A percentile compares a stretch with the other conserved stretches of the same genome.
These are phyloP conservation scores for Ectemnius continuus DNA, from an alignment of 2,888 invertebrate species.

Conservation along the genomic window DNA sequence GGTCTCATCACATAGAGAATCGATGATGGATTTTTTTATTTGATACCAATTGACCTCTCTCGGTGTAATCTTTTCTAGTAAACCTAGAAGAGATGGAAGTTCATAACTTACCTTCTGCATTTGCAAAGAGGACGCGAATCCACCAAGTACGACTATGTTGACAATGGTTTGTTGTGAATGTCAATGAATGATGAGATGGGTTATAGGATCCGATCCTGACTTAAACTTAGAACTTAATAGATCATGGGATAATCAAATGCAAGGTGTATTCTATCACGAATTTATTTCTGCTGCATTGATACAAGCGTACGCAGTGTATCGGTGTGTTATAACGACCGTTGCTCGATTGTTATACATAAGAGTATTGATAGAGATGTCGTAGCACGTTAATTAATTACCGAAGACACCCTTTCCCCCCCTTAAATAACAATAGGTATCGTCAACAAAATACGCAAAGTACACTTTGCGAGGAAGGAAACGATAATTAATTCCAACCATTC, in stretches of 20 bases:
- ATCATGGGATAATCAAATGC: conserved; percentile 60
- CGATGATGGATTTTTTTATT: no score
- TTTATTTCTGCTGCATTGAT: conserved; percentile 71
- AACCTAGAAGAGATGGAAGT: background rate
- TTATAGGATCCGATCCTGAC: conserved; percentile 13
- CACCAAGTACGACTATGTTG: background rate
- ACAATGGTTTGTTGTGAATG: conserved; percentile 1
- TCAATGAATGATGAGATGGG: background rate
- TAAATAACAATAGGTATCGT: background rate
- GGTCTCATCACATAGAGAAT: no score
- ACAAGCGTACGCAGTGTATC: conserved; percentile 69
- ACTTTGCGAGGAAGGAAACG: no score
- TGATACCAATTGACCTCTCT: no score
- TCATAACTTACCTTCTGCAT: conserved; percentile 52
- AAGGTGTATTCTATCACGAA: conserved; percentile 60
- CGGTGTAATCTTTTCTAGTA: no score
- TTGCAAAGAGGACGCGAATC: conserved; percentile 7
- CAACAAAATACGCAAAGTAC: no score
- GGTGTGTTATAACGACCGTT: conserved; percentile 61
- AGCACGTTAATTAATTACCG: conserved; percentile 46
- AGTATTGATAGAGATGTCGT: conserved; percentile 53
- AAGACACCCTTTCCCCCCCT: background rate
- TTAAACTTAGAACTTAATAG: background rate
- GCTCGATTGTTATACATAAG: conserved; percentile 54
- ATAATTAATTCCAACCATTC: no score